Evolutionary conservation across 2,113 vertebrate species (phyloP), one percentile per base, ranked within the genome.

Genomic region (Mystacornis crossleyi): DNA sequence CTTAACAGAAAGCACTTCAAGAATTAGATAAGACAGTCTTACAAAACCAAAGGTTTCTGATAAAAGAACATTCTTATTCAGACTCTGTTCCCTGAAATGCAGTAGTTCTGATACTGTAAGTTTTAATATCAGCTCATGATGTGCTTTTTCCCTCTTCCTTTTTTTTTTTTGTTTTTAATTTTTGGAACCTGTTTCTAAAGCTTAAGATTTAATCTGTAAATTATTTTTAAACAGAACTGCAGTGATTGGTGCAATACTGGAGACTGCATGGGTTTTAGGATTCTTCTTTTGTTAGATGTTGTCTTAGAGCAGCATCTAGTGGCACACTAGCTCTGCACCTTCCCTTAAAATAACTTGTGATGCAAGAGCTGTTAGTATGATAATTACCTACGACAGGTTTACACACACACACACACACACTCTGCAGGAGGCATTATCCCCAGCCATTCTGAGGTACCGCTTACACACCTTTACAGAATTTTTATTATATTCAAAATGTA

Each of bases 261-360:
- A 43, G 65, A 75, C 47, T 34, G 55, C 33, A 69, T 90, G 65
- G 7, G 54, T 72, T 82, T 83, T 38, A 33, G 29, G 26, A 31
- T 16, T 83, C 42, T 87, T 58, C 50, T 80, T 72, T 62, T 64
- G 60, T 31, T 86, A 97, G 97, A 66, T 8, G 8, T 65, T 98
- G 97, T 98, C 97, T 98, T 98, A 98, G 86, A 98, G 98, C 98
- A 97, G 47, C 98, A 98, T 95, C 98, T 98, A 98, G 98, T 98
- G 98, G 98, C 57, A 65, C 8, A 38, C 16, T 20, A 55, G 33
- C 43, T 93, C 55, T 60, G 61, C 74, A 89, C 31, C 15, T 40
- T 69, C 26, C 47, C 23, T 86, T 50, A 57, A 70, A 91, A 74
- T 28, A 43, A 43, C 14, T 70, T 62, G 25, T 38, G 60, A 73